These are phyloP conservation scores for Cossypha heuglini DNA, from an alignment of 2,797 vertebrate species.

Conservation along the genomic window DNA sequence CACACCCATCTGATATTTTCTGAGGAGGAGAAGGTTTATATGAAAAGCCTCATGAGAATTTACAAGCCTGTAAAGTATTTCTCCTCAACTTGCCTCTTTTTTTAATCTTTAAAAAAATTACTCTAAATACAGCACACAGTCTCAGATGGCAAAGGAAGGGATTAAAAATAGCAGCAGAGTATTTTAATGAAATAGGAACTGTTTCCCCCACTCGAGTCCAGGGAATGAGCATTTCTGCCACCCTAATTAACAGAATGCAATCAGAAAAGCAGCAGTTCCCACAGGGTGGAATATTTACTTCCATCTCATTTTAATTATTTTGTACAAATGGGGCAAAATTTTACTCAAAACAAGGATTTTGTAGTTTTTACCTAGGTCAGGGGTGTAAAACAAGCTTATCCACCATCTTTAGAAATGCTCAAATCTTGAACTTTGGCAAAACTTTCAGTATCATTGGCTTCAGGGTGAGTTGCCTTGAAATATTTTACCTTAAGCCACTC, in stretches of 20 bases:
- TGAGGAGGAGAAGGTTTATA: neutral
- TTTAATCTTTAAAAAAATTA: neutral
- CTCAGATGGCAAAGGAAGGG: neutral
- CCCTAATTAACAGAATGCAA: neutral
- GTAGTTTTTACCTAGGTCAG: neutral
- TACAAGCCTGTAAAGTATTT: neutral
- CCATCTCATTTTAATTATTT: neutral
- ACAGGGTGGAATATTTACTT: neutral
- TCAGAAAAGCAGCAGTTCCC: neutral
- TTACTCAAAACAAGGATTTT: neutral
- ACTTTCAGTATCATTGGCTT: neutral
- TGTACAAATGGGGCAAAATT: neutral
- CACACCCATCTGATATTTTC: neutral
- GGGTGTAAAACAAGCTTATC: neutral
- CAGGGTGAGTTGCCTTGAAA: neutral
- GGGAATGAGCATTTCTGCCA: neutral
- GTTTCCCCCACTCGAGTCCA: neutral
- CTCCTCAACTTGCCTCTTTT: neutral
- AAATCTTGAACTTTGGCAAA: neutral
- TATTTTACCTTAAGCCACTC: neutral
- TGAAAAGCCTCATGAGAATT: slow-evolving; percentile 1
- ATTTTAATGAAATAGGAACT: neutral
- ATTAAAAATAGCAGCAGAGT: neutral
- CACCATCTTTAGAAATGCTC: neutral
- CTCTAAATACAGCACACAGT: neutral